Base-by-base conservation (phyloP, 2,888 invertebrate genomes). In the Sinelater perroti region DNA sequence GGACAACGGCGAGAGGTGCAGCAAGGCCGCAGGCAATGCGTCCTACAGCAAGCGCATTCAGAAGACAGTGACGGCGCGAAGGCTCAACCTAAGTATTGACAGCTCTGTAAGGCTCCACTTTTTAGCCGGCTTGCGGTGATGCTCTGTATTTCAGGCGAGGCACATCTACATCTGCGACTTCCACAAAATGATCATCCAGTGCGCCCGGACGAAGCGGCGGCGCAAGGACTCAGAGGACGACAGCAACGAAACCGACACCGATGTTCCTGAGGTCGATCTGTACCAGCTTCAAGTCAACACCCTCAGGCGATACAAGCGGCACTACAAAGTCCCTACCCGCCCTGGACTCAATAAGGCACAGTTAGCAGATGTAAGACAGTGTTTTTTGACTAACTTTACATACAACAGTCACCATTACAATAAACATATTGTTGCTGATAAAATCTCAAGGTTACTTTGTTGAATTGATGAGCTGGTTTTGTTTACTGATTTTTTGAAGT, bases 141-240 rank as follows among this genome's bases (percentile, higher is more conserved):
- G 14, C 10, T 13, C 10, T 4, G 2, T 33, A 2, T 44, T 52
- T 11, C 78, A 95, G 95, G 95, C 93, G 28, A 87, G 91, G 69
- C 97, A 97, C 76, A 94, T 92, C 69, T 97, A 97, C 77, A 97
- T 97, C 71, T 97, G 97, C 80, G 97, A 97, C 76, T 89, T 90
- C 74, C 97, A 97, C 79, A 97, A 97, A 80, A 89, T 90, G 75
- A 90, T 96, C 73, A 97, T 97, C 69, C 97, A 97, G 77, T 93
- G 92, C 77, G 94, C 95, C n/a, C 85, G 97, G 67, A 91, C 91
- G 10, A 95, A 95, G 76, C 88, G 95, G 59, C 83, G 94, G 68
- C 87, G 93, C 62, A 94, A 95, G 76, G 96, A 97, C 75, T 95
- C 95, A 0, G 95, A 94, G 72, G 95, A 95, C 71, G 96, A 96